Conservation (phyloP, 1,140 invertebrate species). For the Phenacoccus solenopsis region DNA sequence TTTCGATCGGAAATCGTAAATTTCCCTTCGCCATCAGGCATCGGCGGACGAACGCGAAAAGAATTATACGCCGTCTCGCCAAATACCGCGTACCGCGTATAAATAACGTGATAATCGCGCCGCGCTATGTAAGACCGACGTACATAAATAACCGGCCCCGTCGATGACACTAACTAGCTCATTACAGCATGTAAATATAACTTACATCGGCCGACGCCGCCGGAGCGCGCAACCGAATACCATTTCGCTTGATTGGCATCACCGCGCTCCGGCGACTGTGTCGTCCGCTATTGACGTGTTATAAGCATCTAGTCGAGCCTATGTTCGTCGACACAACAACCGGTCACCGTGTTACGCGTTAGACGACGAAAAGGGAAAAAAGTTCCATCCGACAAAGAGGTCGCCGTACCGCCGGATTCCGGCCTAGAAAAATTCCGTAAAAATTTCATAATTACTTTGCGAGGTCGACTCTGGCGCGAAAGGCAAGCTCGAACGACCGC, state of each 20-base stretch:
- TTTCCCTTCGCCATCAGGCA: too few species aligned
- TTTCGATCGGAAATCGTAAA: too few species aligned
- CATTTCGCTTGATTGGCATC: not conserved
- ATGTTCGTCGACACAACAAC: not conserved
- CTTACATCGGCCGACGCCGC: not conserved
- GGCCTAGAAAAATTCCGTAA: too few species aligned
- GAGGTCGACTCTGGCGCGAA: too few species aligned
- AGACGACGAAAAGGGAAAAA: not conserved
- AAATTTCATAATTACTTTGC: too few species aligned
- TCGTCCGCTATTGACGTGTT: too few species aligned
- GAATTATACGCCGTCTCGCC: not conserved
- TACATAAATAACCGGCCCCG: not conserved
- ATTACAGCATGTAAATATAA: not conserved
- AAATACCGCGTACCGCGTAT: not conserved
- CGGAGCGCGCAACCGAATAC: not conserved
- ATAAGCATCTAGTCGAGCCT: too few species aligned
- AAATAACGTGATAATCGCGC: not conserved
- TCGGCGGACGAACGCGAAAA: not conserved
- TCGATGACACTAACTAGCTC: conserved; percentile 1
- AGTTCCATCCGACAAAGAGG: too few species aligned
- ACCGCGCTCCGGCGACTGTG: not conserved
- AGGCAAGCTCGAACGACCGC: too few species aligned
- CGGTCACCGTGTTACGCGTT: not conserved
- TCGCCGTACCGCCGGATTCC: too few species aligned
- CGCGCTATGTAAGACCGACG: not conserved